These are phyloP conservation scores for Coregonus ussuriensis DNA, from an alignment of 2,797 vertebrate genomes.

Conservation along the genomic window DNA sequence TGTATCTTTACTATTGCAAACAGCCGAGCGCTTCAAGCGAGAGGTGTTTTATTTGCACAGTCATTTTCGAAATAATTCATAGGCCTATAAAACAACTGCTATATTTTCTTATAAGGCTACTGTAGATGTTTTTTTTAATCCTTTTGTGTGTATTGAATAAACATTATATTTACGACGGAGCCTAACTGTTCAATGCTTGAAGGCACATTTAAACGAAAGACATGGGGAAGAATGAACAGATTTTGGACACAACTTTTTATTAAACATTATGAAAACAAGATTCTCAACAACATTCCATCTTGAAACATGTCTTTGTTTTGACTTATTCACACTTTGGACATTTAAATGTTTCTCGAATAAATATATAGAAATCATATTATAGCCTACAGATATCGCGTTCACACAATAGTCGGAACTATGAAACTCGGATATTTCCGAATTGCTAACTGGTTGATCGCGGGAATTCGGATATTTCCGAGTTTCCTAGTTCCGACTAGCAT, in stretches of 20 bases:
- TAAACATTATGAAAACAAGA: constrained; percentile 85
- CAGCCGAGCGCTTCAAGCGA: neutral
- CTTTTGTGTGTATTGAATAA: neutral
- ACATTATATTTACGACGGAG: neutral
- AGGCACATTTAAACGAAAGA: constrained; percentile 13
- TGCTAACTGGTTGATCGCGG: too few species aligned
- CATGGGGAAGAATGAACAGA: constrained; percentile 30
- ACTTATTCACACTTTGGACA: constrained; percentile 78
- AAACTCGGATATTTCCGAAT: too few species aligned
- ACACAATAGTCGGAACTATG: too few species aligned
- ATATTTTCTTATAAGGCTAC: neutral
- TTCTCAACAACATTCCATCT: constrained; percentile 78
- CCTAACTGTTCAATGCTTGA: neutral
- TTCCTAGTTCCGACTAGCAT: too few species aligned
- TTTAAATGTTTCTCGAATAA: constrained; percentile 75
- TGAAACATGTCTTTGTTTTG: constrained; percentile 68
- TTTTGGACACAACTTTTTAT: constrained; percentile 82
- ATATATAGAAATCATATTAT: constrained; percentile 81
- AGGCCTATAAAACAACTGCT: neutral
- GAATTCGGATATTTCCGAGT: too few species aligned
- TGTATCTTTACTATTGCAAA: neutral
- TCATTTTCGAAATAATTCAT: too few species aligned
- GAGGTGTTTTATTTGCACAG: neutral
- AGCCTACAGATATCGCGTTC: constrained; percentile 66
- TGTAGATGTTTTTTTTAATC: neutral